Evolutionary conservation across 2,888 invertebrate species (phyloP), one percentile per base, ranked within the genome.

Genomic region (Epinotia demarniana): DNA sequence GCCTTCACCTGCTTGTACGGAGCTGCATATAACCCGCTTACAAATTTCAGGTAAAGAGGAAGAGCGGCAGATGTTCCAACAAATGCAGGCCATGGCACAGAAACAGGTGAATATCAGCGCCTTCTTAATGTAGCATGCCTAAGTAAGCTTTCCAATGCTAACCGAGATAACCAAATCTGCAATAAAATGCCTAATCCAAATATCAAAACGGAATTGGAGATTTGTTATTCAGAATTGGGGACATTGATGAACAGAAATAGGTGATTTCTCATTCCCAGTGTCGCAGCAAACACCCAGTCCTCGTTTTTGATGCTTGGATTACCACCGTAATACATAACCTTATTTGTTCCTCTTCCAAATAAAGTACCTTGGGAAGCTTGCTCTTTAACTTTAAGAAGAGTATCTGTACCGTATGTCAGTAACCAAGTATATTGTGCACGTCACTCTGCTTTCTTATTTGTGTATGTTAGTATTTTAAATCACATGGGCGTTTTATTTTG

Each of bases 1-100:
- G 43, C 43, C 13, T n/a, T 5, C 16, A 3, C 11, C 16, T 46
- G 23, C 27, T 58, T 58, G 77, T 55, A 69, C 63, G 74, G 67
- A 72, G 71, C 70, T 58, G 69, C 73, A 67, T 76, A 72, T 76
- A 72, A 72, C 68, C 72, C 63, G n/a, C 13, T 1, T 72, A 86
- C 79, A 81, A 83, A 80, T 93, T 92, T 92, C 96, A 98, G 98
- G 98, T 92, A 98, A 98, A 96, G 98, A 98, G 94, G 98, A 98
- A 94, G 98, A 98, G 95, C 96, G 98, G 85, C 97, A 97, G 95
- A 98, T 98, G 98, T 97, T 98, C 94, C 98, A 98, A 95, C 98
- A 98, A 95, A 98, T 98, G 98, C 98, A 98, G 92, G 97, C 98
- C 84, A 97, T 98, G 97, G 98, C 98, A 88, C 98, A 98, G 93